phyloP scores from a whole-genome alignment of 2,888 invertebrate genomes.

The Cryptophagus acutangulus region DNA sequence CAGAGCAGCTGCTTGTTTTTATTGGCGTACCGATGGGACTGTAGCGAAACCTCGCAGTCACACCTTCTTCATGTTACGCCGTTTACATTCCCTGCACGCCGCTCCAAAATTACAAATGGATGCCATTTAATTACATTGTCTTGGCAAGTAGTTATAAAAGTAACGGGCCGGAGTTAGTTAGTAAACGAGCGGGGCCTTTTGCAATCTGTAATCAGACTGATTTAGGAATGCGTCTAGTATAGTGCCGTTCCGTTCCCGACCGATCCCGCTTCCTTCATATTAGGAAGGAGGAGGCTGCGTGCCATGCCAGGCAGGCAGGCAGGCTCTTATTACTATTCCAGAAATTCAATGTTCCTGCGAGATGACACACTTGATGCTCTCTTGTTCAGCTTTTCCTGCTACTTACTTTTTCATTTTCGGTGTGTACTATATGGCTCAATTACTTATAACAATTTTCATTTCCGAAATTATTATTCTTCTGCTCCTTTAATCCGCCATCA shows the following conservation, averaged over 20 bases:
- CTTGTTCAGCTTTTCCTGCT: neutral
- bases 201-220: conserved; percentile 42
- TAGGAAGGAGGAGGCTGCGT: conserved; percentile 10
- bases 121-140: conserved; percentile 51
- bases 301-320: conserved; percentile 8
- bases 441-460: conserved; percentile 30
- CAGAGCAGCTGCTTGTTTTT: conserved; percentile 47
- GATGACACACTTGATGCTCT: conserved; percentile 2
- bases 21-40: conserved; percentile 43
- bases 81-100: conserved; percentile 48
- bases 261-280: conserved; percentile 12
- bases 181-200: conserved; percentile 33
- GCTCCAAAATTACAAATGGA: conserved; percentile 49
- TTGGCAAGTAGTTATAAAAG: conserved; percentile 49
- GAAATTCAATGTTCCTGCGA: neutral
- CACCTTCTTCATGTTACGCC: conserved; percentile 49
- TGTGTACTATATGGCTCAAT: conserved; percentile 32
- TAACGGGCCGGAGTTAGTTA: conserved; percentile 39
- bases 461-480: conserved; percentile 21
- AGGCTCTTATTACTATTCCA: neutral
- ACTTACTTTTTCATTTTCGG: conserved; percentile 26
- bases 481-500: conserved; percentile 21
- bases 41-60: conserved; percentile 44
- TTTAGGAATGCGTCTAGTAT: conserved; percentile 38
- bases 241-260: conserved; percentile 14